Evolutionary conservation across 2,797 vertebrate species (phyloP).

Genomic region (Monodelphis domestica): DNA sequence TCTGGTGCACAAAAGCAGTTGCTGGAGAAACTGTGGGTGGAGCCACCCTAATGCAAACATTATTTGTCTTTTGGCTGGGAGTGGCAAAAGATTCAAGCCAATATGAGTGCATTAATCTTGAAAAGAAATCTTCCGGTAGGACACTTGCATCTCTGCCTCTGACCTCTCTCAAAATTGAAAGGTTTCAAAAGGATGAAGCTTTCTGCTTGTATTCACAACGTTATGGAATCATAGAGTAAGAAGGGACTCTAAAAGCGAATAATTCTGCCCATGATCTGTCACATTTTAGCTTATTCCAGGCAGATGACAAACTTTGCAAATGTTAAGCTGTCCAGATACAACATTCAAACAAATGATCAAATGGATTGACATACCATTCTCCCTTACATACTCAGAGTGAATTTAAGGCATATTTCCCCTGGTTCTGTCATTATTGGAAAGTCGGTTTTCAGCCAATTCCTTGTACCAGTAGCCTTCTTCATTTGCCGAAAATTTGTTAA

Average conservation of each 20-base stretch:
- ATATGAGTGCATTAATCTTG: constrained; percentile 84
- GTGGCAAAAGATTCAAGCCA: constrained; percentile 85
- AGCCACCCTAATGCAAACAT: constrained; percentile 84
- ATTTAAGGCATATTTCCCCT: not conserved
- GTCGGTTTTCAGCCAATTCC: not conserved
- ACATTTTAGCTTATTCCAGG: not conserved
- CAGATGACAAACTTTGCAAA: not conserved
- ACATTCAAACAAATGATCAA: constrained; percentile 16
- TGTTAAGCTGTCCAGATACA: constrained; percentile 6
- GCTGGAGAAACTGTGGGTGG: constrained; percentile 83
- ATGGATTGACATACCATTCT: not conserved
- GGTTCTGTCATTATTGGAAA: not conserved
- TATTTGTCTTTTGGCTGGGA: constrained; percentile 85
- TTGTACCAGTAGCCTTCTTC: not conserved
- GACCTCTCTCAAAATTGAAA: constrained; percentile 82
- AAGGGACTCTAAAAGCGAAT: not conserved
- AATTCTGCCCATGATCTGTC: not conserved
- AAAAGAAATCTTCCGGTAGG: constrained; percentile 79
- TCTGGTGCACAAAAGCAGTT: constrained; percentile 82
- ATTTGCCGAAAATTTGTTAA: not conserved
- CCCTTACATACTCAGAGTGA: not conserved
- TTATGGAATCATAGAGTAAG: not conserved
- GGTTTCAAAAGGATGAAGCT: constrained; percentile 63
- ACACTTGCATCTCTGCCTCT: constrained; percentile 72
- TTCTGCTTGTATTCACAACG: not conserved